These are phyloP conservation scores for Toxotes chatareus DNA, from an alignment of 2,113 vertebrate genomes.

Conservation along the genomic window DNA sequence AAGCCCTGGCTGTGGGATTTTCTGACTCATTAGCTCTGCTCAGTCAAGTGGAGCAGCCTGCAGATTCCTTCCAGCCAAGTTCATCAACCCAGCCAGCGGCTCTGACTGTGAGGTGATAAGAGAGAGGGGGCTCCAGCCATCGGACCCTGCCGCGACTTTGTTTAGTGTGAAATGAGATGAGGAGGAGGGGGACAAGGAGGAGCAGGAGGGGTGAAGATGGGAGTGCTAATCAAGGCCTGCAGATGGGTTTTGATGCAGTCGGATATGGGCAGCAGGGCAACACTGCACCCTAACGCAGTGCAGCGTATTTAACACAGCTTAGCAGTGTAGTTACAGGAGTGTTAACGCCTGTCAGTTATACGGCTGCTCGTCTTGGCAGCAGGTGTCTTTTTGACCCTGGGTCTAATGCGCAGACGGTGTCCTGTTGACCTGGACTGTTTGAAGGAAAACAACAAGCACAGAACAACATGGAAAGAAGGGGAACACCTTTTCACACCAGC, in stretches of 20 bases:
- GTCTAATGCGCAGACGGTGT: conserved; percentile 59
- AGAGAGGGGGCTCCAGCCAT: conserved; percentile 56
- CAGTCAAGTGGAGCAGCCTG: conserved; percentile 77
- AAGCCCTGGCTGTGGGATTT: conserved; percentile 76
- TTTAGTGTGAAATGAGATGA: conserved; percentile 77
- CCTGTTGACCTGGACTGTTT: conserved; percentile 64
- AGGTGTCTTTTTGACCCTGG: conserved; percentile 75
- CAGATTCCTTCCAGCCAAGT: conserved; percentile 80
- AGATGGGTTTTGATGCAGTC: conserved; percentile 41
- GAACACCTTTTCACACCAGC: conserved; percentile 32
- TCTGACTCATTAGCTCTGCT: conserved; percentile 83
- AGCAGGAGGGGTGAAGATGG: conserved; percentile 31
- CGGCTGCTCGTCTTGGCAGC: conserved; percentile 54
- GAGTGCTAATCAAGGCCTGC: conserved; percentile 61
- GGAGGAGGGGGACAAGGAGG: conserved; percentile 53
- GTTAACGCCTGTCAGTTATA: conserved; percentile 82
- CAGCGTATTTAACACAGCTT: conserved; percentile 77
- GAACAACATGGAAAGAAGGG: conserved; percentile 39
- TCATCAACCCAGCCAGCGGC: conserved; percentile 68
- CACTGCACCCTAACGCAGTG: conserved; percentile 54
- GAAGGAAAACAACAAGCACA: neutral
- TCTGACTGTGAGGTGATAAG: conserved; percentile 68
- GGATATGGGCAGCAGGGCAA: conserved; percentile 40
- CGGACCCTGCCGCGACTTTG: conserved; percentile 70
- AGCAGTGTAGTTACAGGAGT: conserved; percentile 77